Evolutionary conservation across 2,797 vertebrate species (phyloP), one percentile per base, ranked within the genome.

Genomic region (Dendrocincla tyrannina): DNA sequence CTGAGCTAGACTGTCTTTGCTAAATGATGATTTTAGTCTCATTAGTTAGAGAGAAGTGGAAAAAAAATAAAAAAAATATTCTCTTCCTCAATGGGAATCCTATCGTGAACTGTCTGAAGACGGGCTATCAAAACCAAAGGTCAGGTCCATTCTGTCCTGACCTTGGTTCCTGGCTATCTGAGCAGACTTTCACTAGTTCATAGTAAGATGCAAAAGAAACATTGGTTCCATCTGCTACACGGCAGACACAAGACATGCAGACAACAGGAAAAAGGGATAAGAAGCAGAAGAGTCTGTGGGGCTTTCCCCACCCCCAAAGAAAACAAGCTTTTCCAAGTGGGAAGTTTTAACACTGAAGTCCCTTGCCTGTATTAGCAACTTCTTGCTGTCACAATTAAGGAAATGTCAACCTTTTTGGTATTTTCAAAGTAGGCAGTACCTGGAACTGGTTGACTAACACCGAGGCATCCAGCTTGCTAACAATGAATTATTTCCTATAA

Each of bases 251-350:
- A 59, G 8, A 55, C 9, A 67, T 23, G 44, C 60, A 77, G 56
- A 74, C 14, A 41, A 32, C 16, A 81, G 23, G 22, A 42, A 80
- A 76, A 80, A 58, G 4, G 11, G 28, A 7, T 25, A 53, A 88
- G 30, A 33, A 88, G 22, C 28, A 73, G 49, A 42, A 62, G 41
- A 20, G 6, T n/a, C 84, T 59, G 30, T 19, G 39, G 6, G 9
- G 18, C 20, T 58, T n/a, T 28, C 6, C 5, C 12, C 7, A 15
- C 2, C 4, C 1, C 6, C 2, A 9, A 73, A 56, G 11, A 18
- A 37, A 11, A 3, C 7, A 30, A 67, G 17, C 7, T 49, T 27
- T 81, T 49, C n/a, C n/a, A 79, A 69, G 32, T 5, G 18, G 17
- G 28, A 64, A 58, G 18, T 9, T 69, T 19, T n/a, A 49, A 52